A percentile compares a stretch with the other conserved stretches of the same genome.
phyloP scores from a whole-genome alignment of 2,113 vertebrate genomes.

The Osmerus mordax region DNA sequence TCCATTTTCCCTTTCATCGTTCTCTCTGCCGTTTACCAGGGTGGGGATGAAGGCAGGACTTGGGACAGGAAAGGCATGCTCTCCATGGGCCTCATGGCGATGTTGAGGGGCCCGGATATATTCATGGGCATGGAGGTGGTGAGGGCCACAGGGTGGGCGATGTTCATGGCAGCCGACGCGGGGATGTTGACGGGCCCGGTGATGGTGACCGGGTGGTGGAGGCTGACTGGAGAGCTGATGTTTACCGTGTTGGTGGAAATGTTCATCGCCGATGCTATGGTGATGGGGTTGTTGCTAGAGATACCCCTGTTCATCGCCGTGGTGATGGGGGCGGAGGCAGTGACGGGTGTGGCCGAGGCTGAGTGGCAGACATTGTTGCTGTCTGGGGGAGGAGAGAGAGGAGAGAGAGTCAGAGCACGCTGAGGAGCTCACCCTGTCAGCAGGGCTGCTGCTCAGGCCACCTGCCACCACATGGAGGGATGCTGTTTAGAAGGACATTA shows the following conservation, averaged over 20 bases:
- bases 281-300: constrained; percentile 72
- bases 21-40: constrained; percentile 77
- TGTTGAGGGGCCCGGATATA: constrained; percentile 90
- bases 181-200: constrained; percentile 96
- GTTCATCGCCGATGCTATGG: constrained; percentile 77
- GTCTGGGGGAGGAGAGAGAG: constrained; percentile 68
- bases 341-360: constrained; percentile 78
- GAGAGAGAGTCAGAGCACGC: background rate
- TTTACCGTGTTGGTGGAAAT: constrained; percentile 85
- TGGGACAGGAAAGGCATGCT: constrained; percentile 99
- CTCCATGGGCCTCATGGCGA: constrained; percentile 95
- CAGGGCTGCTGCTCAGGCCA: no score
- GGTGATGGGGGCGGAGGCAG: constrained; percentile 67
- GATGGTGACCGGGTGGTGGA: constrained; percentile 95
- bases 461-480: background rate
- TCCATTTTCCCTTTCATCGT: constrained; percentile 38
- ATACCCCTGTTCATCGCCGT: constrained; percentile 47
- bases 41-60: constrained; percentile 93
- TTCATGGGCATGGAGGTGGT: constrained; percentile 96
- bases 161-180: constrained; percentile 86
- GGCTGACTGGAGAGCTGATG: constrained; percentile 97
- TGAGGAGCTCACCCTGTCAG: no score
- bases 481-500: background rate
- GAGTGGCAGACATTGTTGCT: constrained; percentile 90
- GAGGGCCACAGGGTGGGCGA: constrained; percentile 94